These are phyloP conservation scores for Gnathonemus longibarbis DNA, from an alignment of 2,113 vertebrate genomes.

Conservation along the genomic window DNA sequence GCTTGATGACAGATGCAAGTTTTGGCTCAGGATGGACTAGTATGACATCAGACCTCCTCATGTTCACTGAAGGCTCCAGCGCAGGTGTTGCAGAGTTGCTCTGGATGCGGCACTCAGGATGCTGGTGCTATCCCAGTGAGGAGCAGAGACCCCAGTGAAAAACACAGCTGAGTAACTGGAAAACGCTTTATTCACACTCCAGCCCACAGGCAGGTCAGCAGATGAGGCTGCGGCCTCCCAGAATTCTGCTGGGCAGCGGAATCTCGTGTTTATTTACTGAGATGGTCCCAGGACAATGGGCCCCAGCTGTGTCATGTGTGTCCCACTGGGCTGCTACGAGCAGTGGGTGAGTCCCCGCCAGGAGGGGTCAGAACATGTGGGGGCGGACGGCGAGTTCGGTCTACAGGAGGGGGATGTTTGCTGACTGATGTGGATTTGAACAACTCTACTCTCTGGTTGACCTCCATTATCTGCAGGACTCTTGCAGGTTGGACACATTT, in stretches of 20 bases:
- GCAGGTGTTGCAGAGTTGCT: not conserved
- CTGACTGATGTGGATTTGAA: constrained; percentile 37
- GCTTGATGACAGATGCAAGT: not conserved
- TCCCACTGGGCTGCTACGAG: constrained; percentile 2
- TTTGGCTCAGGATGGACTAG: not conserved
- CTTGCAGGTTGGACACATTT: not conserved
- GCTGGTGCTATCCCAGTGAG: no score
- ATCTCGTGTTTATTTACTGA: constrained; percentile 30
- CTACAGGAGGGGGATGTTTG: constrained; percentile 7
- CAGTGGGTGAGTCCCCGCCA: not conserved
- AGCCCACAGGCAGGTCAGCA: constrained; percentile 31
- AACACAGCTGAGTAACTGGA: constrained; percentile 36
- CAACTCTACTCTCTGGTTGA: not conserved
- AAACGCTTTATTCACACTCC: constrained; percentile 34
- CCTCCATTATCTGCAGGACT: not conserved
- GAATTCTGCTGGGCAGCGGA: constrained; percentile 20
- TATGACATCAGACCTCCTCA: not conserved
- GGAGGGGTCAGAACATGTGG: not conserved
- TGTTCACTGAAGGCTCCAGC: not conserved
- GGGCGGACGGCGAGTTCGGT: not conserved
- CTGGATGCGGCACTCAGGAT: not conserved
- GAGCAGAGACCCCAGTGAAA: constrained; percentile 8
- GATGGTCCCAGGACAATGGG: constrained; percentile 15
- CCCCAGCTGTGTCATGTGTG: constrained; percentile 12
- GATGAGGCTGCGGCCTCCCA: constrained; percentile 15